These are phyloP conservation scores for Tenthredo notha DNA, from an alignment of 2,888 invertebrate genomes.

Conservation along the genomic window DNA sequence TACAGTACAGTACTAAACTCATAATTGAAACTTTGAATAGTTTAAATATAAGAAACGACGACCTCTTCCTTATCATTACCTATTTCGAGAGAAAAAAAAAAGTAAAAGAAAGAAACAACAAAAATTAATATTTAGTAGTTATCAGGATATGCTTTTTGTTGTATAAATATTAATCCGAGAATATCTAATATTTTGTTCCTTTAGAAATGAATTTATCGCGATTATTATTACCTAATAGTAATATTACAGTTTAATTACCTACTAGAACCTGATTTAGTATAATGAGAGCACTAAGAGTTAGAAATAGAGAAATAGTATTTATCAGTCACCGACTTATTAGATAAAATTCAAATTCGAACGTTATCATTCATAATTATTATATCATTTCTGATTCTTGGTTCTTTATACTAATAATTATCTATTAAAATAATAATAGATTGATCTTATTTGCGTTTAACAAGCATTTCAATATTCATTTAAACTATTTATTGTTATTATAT, in stretches of 20 bases:
- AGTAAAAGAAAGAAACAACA: slow-evolving; percentile 52
- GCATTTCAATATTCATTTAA: slow-evolving; percentile 41
- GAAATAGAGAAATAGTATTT: slow-evolving; percentile 28
- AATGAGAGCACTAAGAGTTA: slow-evolving; percentile 7
- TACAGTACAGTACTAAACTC: slow-evolving; percentile 41
- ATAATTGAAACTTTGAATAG: slow-evolving; percentile 20
- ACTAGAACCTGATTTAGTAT: slow-evolving; percentile 1
- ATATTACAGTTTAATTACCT: background rate
- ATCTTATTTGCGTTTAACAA: slow-evolving; percentile 49
- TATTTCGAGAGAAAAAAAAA: slow-evolving; percentile 37
- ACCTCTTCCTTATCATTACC: slow-evolving; percentile 26
- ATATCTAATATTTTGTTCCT: slow-evolving; percentile 19
- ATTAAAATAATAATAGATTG: background rate
- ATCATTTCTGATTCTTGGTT: slow-evolving; percentile 2
- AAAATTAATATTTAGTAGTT: background rate
- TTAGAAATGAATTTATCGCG: background rate
- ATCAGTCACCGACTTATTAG: background rate
- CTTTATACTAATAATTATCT: slow-evolving; percentile 3
- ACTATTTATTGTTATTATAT: slow-evolving; percentile 42
- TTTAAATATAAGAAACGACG: slow-evolving; percentile 34
- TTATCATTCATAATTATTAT: background rate
- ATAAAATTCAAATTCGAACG: background rate
- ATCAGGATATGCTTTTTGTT: slow-evolving; percentile 23
- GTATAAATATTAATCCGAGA: slow-evolving; percentile 20
- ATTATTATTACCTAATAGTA: background rate